These are phyloP conservation scores for Platynereis dumerilii DNA, from an alignment of 2,888 invertebrate species.

Conservation along the genomic window DNA sequence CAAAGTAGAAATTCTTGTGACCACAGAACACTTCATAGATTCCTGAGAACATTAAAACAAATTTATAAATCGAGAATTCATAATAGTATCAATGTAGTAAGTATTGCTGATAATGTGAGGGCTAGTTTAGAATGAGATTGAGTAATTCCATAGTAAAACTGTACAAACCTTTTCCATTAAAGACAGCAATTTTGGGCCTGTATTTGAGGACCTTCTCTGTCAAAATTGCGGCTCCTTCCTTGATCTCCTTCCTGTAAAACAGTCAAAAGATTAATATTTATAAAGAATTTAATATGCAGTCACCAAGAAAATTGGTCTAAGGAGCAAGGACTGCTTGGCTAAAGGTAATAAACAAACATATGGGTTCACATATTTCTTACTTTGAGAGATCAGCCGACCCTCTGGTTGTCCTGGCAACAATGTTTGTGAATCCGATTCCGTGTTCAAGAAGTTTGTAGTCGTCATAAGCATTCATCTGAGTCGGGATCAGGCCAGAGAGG, in stretches of 20 bases:
- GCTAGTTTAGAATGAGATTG: not conserved
- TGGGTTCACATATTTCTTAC: constrained; percentile 43
- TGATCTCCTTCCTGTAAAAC: constrained; percentile 62
- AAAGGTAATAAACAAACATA: no score
- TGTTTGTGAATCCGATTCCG: constrained; percentile 98
- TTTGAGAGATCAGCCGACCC: constrained; percentile 91
- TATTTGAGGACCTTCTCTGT: constrained; percentile 88
- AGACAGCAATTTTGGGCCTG: constrained; percentile 95
- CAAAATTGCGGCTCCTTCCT: constrained; percentile 78
- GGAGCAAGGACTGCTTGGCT: no score
- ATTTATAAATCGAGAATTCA: not conserved
- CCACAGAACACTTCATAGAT: constrained; percentile 98
- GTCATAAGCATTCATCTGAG: constrained; percentile 95
- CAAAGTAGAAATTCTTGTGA: constrained; percentile 95
- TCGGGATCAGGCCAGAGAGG: constrained; percentile 89
- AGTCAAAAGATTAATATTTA: not conserved
- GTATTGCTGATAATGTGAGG: no score
- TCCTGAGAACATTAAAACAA: constrained; percentile 46
- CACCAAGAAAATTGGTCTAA: no score
- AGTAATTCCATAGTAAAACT: not conserved
- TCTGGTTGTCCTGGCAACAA: constrained; percentile 93
- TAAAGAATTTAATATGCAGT: not conserved
- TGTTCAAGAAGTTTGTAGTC: constrained; percentile 90
- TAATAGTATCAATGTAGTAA: no score
- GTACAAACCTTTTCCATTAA: constrained; percentile 87